A percentile compares a stretch with the other conserved stretches of the same genome.
phyloP scores from a whole-genome alignment of 2,113 vertebrate genomes.

The Oncorhynchus keta region DNA sequence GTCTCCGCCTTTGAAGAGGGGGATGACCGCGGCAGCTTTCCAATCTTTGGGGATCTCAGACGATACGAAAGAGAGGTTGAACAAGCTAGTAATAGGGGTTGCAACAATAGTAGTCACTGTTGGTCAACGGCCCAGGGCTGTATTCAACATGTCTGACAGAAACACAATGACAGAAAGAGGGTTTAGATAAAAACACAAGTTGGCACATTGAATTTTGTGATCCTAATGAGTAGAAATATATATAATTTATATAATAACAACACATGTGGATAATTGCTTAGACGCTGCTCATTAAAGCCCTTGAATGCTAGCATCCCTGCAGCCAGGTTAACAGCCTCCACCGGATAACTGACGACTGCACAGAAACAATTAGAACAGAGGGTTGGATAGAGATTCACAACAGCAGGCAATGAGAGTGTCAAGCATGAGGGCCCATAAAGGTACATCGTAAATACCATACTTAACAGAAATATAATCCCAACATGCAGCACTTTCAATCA shows the following conservation, averaged over 20 bases:
- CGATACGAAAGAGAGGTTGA: no score
- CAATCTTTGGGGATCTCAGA: no score
- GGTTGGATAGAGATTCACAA: no score
- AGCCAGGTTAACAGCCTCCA: conserved; percentile 67
- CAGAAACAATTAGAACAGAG: neutral
- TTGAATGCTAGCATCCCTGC: conserved; percentile 72
- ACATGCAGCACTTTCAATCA: no score
- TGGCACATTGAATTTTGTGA: no score
- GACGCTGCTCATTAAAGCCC: conserved; percentile 77
- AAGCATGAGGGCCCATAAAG: neutral
- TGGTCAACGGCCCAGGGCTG: conserved; percentile 53
- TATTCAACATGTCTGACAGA: conserved; percentile 72
- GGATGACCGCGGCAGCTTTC: no score
- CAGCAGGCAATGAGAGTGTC: no score
- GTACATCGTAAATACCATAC: neutral
- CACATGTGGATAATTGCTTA: conserved; percentile 62
- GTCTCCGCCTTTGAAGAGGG: no score
- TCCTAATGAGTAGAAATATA: no score
- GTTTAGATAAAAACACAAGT: no score
- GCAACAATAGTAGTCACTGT: conserved; percentile 46
- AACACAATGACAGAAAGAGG: conserved; percentile 8
- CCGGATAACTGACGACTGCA: conserved; percentile 70
- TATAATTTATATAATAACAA: neutral
- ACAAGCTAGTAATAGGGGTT: no score
- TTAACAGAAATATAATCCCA: no score